Evolutionary conservation across 2,888 invertebrate species (phyloP), one percentile per base, ranked within the genome.

Genomic region (Vannuccia rotundouncinata): DNA sequence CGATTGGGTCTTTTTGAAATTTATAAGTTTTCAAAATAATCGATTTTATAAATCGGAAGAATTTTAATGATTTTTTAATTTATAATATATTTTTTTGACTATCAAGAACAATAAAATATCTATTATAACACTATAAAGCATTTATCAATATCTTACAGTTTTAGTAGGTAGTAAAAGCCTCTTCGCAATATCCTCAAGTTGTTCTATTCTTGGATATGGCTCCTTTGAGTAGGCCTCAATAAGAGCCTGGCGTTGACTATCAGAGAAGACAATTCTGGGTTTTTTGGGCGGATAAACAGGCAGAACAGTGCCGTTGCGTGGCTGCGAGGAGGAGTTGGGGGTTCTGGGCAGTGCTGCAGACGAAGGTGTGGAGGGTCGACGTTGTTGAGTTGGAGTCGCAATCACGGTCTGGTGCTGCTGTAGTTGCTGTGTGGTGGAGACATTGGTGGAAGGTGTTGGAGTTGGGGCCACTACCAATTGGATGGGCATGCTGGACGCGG

Each of bases 211-310:
- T 0, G 99, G 99, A 88, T 99, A 98, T 0, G 97, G 96, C 87
- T 99, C 98, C 78, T 96, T 90, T 0, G 94, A 93, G 87, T 98
- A 99, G 0, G 98, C 97, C 82, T 95, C 89, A 82, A 95, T 91
- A 31, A 99, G 90, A 0, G 95, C 95, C 87, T 98, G 97, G 86
- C 98, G 99, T 87, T 99, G 99, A 86, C 97, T 96, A 86, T 98
- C 97, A 29, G 95, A 95, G 90, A 99, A 99, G 31, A 98, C 91
- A 0, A 98, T 96, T 17, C 98, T 91, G 85, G 97, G 95, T 79
- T 87, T 85, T 82, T 88, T 88, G 78, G 45, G 5, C 17, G 45
- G 45, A 45, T 45, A 45, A 5, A 17, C 10, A 17, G 45, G 5
- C 5, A 13, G 5, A 45, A 45, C 45, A 45, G 5, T 45, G 5